Base-by-base conservation (phyloP, 2,113 vertebrate genomes). In the Pycnonotus jocosus region DNA sequence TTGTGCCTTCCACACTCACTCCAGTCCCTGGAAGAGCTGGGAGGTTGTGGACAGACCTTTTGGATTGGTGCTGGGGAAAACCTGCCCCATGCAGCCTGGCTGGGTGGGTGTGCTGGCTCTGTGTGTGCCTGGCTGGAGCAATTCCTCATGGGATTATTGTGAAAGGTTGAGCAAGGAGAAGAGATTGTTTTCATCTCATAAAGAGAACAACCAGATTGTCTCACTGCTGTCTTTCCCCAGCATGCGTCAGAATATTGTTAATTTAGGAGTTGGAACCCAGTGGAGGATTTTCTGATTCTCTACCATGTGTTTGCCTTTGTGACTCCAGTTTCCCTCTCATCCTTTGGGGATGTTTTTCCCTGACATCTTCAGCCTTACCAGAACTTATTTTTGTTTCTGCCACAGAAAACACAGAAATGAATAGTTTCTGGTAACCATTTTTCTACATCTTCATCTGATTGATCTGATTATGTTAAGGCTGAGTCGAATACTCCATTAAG, bases 291-390 rank as follows among this genome's bases (percentile, higher is more conserved):
- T 92, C 51, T 87, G 65, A 37, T 86, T 93, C 58, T 85, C 71
- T 85, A n/a, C 74, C 53, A 79, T 90, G 78, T 93, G 81, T 88
- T 85, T 94, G 78, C 37, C 57, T 94, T 91, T 85, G n/a, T 91
- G 57, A 85, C 66, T 95, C 40, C 40, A 87, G 42, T 92, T 92
- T 62, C 53, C 56, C 27, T 89, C 53, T 86, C 40, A 40, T 93
- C 69, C 56, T 91, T 88, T 71, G 69, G 57, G 61, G 57, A 53
- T 79, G 25, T 69, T 85, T 91, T 95, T 85, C 57, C 40, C 45
- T 93, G 79, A 78, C 50, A 51, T 83, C 12, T 70, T 95, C 56
- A 33, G 16, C 56, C 47, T 89, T 86, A 81, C 22, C 68, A 84
- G 82, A 86, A 72, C 38, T 81, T 83, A 13, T 5, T 93, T 92